phyloP scores from a whole-genome alignment of 92 coral and sea anemone species.

The Muricea muricata region DNA sequence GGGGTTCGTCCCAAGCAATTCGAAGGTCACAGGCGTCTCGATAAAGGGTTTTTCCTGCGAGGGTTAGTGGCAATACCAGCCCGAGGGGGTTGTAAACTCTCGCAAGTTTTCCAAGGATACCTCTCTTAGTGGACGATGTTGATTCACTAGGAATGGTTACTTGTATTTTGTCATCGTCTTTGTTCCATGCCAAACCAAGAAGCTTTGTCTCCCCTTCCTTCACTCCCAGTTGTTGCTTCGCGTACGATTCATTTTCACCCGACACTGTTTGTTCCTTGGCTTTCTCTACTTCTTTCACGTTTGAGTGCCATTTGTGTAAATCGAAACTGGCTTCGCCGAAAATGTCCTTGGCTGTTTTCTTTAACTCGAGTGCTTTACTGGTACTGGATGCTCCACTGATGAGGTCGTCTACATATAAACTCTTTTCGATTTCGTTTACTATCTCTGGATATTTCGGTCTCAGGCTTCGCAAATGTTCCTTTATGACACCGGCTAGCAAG shows the following conservation, averaged over 20 bases:
- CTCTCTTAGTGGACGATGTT: constrained; percentile 62
- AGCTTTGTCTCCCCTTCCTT: constrained; percentile 42
- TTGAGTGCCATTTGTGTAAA: no score
- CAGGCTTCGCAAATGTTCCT: no score
- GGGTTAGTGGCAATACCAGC: constrained; percentile 62
- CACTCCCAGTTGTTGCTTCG: constrained; percentile 70
- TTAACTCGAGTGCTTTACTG: no score
- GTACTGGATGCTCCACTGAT: no score
- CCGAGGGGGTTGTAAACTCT: constrained; percentile 75
- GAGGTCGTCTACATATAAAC: no score
- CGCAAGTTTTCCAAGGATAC: constrained; percentile 62
- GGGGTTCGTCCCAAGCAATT: constrained; percentile 62
- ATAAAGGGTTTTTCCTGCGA: constrained; percentile 64
- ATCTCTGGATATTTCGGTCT: no score
- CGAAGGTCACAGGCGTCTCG: constrained; percentile 66
- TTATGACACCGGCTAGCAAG: no score
- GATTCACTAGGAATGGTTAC: constrained; percentile 38
- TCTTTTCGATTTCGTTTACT: no score
- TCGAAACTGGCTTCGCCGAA: no score
- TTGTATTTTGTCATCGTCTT: constrained; percentile 20
- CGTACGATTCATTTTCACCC: constrained; percentile 52
- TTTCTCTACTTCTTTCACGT: constrained; percentile 63
- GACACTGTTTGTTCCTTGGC: constrained; percentile 2
- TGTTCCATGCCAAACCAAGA: constrained; percentile 49
- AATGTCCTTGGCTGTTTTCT: no score